Base-by-base conservation (phyloP, 2,888 invertebrate genomes). In the Smittia aterrima region DNA sequence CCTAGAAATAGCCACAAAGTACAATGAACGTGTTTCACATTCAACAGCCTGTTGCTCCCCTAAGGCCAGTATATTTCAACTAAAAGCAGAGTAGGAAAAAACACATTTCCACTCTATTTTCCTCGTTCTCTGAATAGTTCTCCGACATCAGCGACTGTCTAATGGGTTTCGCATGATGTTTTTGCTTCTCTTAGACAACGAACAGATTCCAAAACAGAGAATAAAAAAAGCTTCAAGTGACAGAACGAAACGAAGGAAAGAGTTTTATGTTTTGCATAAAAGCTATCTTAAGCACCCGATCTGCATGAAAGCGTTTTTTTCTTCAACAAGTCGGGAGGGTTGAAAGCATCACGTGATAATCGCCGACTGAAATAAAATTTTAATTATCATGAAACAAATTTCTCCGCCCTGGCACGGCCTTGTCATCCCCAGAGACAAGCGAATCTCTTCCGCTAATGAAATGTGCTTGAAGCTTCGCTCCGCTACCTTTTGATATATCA, bases 41-140 rank as follows among this genome's bases (percentile, higher is more conserved):
- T 54, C 54, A 53, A 54, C 54, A 71, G 54, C 71, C 71, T 71
- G 71, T 71, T 71, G 71, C 71, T 71, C 71, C 53, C 54, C 71
- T 54, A 53, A 25, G 71, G 53, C 20, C 16, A 32, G 71, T 71
- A 47, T 70, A 32, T 71, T 71, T 71, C 54, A 71, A 41, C 67
- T 67, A 67, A 67, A 67, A 20, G 18, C 32, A 11, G 16, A 16
- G n/a, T n/a, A 20, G 27, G 27, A 64, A 64, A 58, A 13, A 40
- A 38, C n/a, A 20, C 40, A 13, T 40, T 40, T 67, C 41, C 38
- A 40, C 40, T 67, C 40, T 32, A 18, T 25, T 27, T 25, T 32
- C 7, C 27, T 27, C 27, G 9, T 11, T 62, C 13, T 7, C 7
- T n/a, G 25, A n/a, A 27, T 32, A 66, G 27, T 27, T 66, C 16